Conservation (phyloP, 1,140 invertebrate species). For the Habropoda laboriosa region DNA sequence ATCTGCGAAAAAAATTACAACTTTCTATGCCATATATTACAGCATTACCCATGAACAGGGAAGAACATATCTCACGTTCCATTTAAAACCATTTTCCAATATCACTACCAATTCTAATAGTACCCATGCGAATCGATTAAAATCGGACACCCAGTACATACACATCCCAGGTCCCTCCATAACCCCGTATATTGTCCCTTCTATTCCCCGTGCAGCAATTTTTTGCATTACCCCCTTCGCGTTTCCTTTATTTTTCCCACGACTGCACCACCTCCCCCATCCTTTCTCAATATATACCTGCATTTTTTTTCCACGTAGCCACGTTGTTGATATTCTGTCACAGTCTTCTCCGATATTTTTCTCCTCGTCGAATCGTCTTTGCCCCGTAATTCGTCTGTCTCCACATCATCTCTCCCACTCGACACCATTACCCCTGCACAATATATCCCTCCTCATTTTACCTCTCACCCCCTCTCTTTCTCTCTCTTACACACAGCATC, state of each 20-base stretch:
- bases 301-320: not conserved
- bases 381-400: not conserved
- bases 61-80: too few relatives aligned
- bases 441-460: not conserved
- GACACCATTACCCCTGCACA: too few relatives aligned
- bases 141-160: not conserved
- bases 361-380: not conserved
- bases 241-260: not conserved
- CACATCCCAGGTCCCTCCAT: not conserved
- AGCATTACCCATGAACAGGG: too few relatives aligned
- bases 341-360: not conserved
- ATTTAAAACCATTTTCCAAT: too few relatives aligned
- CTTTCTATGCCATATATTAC: too few relatives aligned
- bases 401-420: not conserved
- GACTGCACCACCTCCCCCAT: not conserved
- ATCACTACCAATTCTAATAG: too few relatives aligned
- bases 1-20: too few relatives aligned
- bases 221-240: not conserved
- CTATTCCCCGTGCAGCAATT: conserved; percentile 16
- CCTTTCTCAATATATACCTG: not conserved
- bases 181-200: not conserved
- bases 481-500: too few relatives aligned
- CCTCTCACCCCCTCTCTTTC: not conserved
- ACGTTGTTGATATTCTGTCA: not conserved
- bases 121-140: not conserved